Evolutionary conservation across 2,797 vertebrate species (phyloP), one percentile per base, ranked within the genome.

Genomic region (Pangasius krempfi): DNA sequence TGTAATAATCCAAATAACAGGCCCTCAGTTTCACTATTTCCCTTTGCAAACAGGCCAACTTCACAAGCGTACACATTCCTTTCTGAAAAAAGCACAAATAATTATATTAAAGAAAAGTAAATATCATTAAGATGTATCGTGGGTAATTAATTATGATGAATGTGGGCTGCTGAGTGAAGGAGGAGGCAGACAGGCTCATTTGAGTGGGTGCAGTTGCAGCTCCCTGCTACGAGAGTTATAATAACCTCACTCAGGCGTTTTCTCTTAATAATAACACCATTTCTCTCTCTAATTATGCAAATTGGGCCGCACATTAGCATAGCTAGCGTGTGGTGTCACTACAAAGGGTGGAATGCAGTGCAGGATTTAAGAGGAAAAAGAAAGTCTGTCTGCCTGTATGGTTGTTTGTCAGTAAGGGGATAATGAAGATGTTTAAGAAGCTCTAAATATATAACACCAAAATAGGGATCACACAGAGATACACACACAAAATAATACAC

Each of bases 131-230:
- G 94, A 94, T 93, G 93, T 94, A 94, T 94, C 91, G 92, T 87
- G 92, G 93, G 93, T 96, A 96, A 97, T 96, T 96, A 96, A 96
- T 94, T 96, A 94, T 93, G 93, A 92, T 93, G 89, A 93, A 93
- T 90, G 93, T 91, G 88, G 40, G 91, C 92, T 93, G 92, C 88
- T 91, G 92, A 85, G 92, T 92, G 92, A 92, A 89, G 91, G 90
- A 92, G 90, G 91, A 88, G 88, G 88, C 90, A 90, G 90, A 93
- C 94, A 94, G 93, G 93, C 93, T 87, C 91, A 87, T 89, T 90
- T 87, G 86, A 50, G 92, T 78, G 81, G 88, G 90, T 91, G 92
- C 95, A 94, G 94, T 95, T 93, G 91, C 87, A 92, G 92, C 90
- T 93, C 92, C 95, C 95, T 89, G 84, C 94, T 94, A 95, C 93